Evolutionary conservation across 2,113 vertebrate genomes (phyloP), one percentile per base, ranked within the genome.

Genomic region (Alexandromys fortis): DNA sequence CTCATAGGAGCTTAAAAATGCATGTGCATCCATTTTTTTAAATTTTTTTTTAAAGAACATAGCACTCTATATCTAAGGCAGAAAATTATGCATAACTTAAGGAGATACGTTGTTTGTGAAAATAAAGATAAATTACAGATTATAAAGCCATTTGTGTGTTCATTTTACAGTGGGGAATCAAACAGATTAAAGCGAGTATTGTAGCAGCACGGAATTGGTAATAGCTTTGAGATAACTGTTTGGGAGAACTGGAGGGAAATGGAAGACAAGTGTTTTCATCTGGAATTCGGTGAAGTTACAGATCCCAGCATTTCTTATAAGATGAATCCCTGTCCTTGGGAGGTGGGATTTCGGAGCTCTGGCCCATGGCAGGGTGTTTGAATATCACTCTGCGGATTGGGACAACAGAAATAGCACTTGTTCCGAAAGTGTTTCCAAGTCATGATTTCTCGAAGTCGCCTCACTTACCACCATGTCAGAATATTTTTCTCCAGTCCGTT

Each of bases 401-500:
- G 87, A 95, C 86, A 96, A 97, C 91, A 98, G 96, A 98, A 98
- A 97, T 88, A 97, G 73, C 90, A 96, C 67, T 97, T 2, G 0
- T 81, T 94, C 72, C 89, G 90, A 98, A 95, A 96, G 92, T 89
- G 70, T 88, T 98, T 98, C 96, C 75, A 97, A 98, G 92, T 75
- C 78, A 91, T 73, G 16, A 94, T 96, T 98, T 98, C 97, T 92
- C 77, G 89, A 97, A 97, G 93, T 98, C 96, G 96, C 91, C 92
- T 97, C 92, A 98, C 95, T 98, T 98, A 97, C 93, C 96, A 95
- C 88, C 65, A 30, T 90, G 95, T 98, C 94, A 88, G 96, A 97
- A 93, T 97, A 98, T 97, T 97, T 98, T 98, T 97, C 94, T 96
- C 82, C 92, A 93, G 83, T 91, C 97, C 97, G 92, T 96, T 96